Conservation (phyloP, 2,888 invertebrate species). For the Junonia oenone region DNA sequence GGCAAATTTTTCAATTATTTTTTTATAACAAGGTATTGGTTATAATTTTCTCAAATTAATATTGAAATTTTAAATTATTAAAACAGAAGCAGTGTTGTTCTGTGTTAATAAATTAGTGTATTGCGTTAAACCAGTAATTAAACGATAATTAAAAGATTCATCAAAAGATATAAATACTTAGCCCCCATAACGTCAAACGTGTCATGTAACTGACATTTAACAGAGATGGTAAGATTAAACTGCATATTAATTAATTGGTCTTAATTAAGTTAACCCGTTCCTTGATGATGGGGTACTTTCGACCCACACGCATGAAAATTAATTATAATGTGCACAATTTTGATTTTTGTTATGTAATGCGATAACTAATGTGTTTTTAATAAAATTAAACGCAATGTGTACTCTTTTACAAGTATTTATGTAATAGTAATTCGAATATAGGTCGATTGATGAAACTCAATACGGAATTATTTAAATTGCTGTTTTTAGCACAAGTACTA, state of each 20-base stretch:
- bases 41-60: neutral
- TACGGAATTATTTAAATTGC: too few relatives aligned
- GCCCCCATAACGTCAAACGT: slow-evolving; percentile 55
- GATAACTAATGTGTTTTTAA: neutral
- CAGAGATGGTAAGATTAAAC: slow-evolving; percentile 46
- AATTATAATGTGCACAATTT: slow-evolving; percentile 13
- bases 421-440: too few relatives aligned
- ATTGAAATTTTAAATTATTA: neutral
- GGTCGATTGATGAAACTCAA: too few relatives aligned
- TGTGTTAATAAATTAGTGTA: neutral
- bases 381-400: too few relatives aligned
- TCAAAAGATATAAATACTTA: slow-evolving; percentile 33
- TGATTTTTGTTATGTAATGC: slow-evolving; percentile 2
- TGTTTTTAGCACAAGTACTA: too few relatives aligned
- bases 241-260: slow-evolving; percentile 54
- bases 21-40: too few relatives aligned
- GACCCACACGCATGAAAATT: slow-evolving; percentile 11
- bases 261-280: slow-evolving; percentile 65
- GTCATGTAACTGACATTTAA: slow-evolving; percentile 58
- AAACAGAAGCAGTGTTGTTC: neutral
- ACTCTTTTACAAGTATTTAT: too few relatives aligned
- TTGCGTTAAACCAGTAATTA: slow-evolving; percentile 29
- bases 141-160: slow-evolving; percentile 26
- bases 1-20: too few relatives aligned
- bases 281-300: slow-evolving; percentile 14